These are phyloP conservation scores for Zosterops lateralis DNA, from an alignment of 2,113 vertebrate species.

Conservation along the genomic window DNA sequence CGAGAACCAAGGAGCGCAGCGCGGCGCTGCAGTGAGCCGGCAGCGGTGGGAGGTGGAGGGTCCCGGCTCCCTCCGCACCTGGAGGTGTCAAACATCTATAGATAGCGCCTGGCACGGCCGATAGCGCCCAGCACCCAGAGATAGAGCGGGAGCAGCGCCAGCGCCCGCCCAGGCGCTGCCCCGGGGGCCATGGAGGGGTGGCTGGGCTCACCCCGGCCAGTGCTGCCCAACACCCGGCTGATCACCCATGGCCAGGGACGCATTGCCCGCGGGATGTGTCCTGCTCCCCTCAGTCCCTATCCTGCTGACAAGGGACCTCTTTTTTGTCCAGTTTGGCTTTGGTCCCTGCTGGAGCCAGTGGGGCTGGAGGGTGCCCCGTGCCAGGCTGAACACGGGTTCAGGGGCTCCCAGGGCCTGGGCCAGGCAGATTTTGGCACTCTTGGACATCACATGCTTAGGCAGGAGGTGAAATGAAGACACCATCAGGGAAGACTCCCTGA, in stretches of 20 bases:
- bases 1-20: slow-evolving; percentile 46
- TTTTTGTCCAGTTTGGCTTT: accelerated
- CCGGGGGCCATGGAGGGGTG: background rate
- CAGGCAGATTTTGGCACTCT: background rate
- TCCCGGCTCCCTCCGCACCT: slow-evolving; percentile 24
- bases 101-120: background rate
- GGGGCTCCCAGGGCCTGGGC: background rate
- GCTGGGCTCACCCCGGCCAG: background rate
- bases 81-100: slow-evolving; percentile 36
- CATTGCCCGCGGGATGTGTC: accelerated
- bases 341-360: accelerated
- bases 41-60: background rate
- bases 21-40: slow-evolving; percentile 3
- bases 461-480: background rate
- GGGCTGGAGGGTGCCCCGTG: accelerated
- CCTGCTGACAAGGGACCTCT: background rate
- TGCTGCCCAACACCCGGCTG: background rate
- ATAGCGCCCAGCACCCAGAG: background rate
- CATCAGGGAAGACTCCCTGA: background rate
- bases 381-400: accelerated
- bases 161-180: background rate
- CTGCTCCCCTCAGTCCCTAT: background rate
- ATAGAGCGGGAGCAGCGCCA: background rate
- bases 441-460: background rate
- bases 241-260: accelerated